phyloP scores from a whole-genome alignment of 2,888 invertebrate species.

The Diarsia dahlii region DNA sequence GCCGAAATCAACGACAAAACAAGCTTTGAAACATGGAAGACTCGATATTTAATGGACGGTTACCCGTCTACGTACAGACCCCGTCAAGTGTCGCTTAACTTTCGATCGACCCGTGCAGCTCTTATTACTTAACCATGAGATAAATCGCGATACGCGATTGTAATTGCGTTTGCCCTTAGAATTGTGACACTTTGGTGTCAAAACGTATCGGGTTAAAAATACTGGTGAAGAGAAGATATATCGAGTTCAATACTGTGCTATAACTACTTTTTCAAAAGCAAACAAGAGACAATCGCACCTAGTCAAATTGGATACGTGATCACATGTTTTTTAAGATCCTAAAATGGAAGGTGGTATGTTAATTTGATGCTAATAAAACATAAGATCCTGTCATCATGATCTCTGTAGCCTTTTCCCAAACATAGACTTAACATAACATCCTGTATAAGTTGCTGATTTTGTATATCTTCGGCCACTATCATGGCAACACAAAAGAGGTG shows the following conservation, averaged over 20 bases:
- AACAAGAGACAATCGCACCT: slow-evolving; percentile 29
- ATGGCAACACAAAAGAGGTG: slow-evolving; percentile 12
- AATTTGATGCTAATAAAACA: slow-evolving; percentile 34
- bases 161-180: slow-evolving; percentile 48
- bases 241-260: slow-evolving; percentile 24
- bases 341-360: slow-evolving; percentile 18
- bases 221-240: slow-evolving; percentile 23
- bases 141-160: slow-evolving; percentile 32
- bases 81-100: neutral
- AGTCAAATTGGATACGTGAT: slow-evolving; percentile 11
- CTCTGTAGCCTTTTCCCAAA: neutral
- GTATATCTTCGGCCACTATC: neutral
- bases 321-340: slow-evolving; percentile 13
- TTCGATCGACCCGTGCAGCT: neutral
- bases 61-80: neutral
- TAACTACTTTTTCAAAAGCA: slow-evolving; percentile 13
- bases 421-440: slow-evolving; percentile 14
- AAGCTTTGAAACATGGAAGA: neutral
- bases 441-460: slow-evolving; percentile 13
- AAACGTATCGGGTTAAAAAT: neutral
- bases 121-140: slow-evolving; percentile 20
- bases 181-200: slow-evolving; percentile 31
- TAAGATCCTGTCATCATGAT: slow-evolving; percentile 13
- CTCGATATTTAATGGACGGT: neutral
- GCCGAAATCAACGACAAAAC: too few relatives aligned